Conservation (phyloP, 2,113 vertebrate species). For the Girardinichthys multiradiatus region DNA sequence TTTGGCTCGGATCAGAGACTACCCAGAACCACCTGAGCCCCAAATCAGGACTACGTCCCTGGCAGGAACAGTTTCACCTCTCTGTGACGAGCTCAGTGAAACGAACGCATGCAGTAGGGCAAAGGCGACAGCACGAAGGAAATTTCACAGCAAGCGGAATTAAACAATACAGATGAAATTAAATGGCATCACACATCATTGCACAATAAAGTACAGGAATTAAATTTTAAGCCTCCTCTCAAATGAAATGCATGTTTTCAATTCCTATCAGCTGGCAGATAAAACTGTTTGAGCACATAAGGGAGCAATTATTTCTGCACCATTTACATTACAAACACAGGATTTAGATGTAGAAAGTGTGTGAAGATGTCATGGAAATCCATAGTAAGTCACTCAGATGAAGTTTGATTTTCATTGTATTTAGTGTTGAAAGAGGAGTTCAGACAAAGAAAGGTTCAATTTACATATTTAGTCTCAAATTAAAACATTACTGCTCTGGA, state of each 20-base stretch:
- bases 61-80: constrained; percentile 51
- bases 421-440: neutral
- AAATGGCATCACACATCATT: neutral
- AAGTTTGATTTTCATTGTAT: neutral
- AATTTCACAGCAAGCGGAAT: neutral
- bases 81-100: constrained; percentile 13
- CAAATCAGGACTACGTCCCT: constrained; percentile 59
- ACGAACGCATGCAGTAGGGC: neutral
- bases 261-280: neutral
- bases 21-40: constrained; percentile 66
- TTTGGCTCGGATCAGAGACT: constrained; percentile 63
- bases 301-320: neutral
- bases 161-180: neutral
- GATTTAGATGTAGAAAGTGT: neutral
- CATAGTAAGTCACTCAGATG: neutral
- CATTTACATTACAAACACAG: neutral
- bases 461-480: neutral
- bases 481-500: neutral
- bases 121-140: constrained; percentile 13
- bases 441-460: neutral
- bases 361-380: neutral
- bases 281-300: neutral
- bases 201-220: neutral
- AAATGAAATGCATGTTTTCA: neutral
- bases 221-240: neutral